Percentiles rank a stretch among this genome's conserved stretches.
Evolutionary conservation across 30 jellyfish, hydroid and myxozoan species (phyloP).

Genomic region (Aurelia aurita): DNA sequence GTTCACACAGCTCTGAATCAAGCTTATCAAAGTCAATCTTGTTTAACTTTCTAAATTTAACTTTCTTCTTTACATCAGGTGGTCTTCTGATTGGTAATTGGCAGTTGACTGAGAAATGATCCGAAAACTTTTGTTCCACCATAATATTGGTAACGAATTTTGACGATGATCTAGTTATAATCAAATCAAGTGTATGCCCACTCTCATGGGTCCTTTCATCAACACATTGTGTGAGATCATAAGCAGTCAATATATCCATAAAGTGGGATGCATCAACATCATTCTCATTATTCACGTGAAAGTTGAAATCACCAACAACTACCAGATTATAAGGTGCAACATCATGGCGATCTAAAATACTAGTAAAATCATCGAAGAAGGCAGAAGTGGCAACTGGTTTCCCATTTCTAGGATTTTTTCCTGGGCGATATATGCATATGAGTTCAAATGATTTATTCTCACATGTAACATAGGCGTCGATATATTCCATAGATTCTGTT

Average conservation of each 20-base stretch:
- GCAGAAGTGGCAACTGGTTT: too few relatives aligned
- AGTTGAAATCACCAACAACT: conserved; percentile 15
- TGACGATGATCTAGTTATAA: conserved; percentile 49
- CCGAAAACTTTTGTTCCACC: conserved; percentile 33
- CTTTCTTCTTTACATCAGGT: conserved; percentile 39
- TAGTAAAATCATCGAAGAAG: too few relatives aligned
- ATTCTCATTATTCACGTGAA: not conserved
- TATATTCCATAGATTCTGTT: conserved; percentile 1
- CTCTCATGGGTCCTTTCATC: conserved; percentile 31
- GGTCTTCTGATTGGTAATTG: conserved; percentile 45
- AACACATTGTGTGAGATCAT: conserved; percentile 29
- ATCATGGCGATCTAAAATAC: too few relatives aligned
- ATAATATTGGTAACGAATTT: conserved; percentile 42
- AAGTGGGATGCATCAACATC: conserved; percentile 1
- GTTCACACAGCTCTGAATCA: conserved; percentile 50
- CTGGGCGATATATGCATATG: too few relatives aligned
- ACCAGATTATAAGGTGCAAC: conserved; percentile 8
- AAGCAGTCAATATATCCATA: not conserved
- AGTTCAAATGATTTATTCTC: not conserved
- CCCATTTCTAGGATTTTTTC: too few relatives aligned
- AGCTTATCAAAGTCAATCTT: conserved; percentile 44
- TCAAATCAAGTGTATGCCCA: conserved; percentile 30
- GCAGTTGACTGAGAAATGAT: conserved; percentile 36
- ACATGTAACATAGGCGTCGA: conserved; percentile 12
- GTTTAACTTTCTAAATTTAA: conserved; percentile 52